Conservation (phyloP, 30 jellyfish, hydroid and myxozoan species). For the Chrysaora quinquecirrha region DNA sequence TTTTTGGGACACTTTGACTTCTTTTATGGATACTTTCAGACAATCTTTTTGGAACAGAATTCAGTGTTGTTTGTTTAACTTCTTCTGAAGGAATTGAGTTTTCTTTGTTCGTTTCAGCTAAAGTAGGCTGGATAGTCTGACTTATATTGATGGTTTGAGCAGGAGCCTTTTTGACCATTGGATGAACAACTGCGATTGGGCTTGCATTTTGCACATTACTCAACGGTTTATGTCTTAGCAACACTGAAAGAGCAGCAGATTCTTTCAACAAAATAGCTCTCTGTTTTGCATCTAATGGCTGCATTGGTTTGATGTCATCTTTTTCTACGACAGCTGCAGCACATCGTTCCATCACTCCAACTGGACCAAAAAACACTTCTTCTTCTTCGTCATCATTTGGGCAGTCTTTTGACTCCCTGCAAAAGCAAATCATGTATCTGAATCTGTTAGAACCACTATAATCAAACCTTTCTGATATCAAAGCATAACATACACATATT, state of each 20-base stretch:
- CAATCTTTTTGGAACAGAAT: too few species aligned
- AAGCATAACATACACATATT: too few species aligned
- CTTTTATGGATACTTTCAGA: neutral
- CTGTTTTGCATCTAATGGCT: constrained; percentile 49
- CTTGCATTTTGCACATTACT: constrained; percentile 12
- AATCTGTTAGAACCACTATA: too few species aligned
- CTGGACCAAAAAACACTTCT: constrained; percentile 98
- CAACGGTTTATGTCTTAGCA: constrained; percentile 30
- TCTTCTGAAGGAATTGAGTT: too few species aligned
- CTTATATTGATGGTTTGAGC: too few species aligned
- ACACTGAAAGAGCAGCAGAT: constrained; percentile 33
- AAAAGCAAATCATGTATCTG: too few species aligned
- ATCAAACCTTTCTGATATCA: too few species aligned
- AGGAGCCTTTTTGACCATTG: constrained; percentile 28
- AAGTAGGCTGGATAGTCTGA: too few species aligned
- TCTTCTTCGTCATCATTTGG: constrained; percentile 79
- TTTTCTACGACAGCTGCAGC: constrained; percentile 83
- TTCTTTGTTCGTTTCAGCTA: too few species aligned
- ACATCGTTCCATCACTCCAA: constrained; percentile 78
- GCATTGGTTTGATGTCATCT: constrained; percentile 50
- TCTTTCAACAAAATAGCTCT: constrained; percentile 45
- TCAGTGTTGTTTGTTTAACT: too few species aligned
- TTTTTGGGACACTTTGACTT: neutral
- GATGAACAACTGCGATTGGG: constrained; percentile 93
- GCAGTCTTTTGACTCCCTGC: too few species aligned